Percentiles rank a stretch among this genome's conserved stretches.
Conservation (phyloP, 1,140 invertebrate species). For the Dysdera silvatica region DNA sequence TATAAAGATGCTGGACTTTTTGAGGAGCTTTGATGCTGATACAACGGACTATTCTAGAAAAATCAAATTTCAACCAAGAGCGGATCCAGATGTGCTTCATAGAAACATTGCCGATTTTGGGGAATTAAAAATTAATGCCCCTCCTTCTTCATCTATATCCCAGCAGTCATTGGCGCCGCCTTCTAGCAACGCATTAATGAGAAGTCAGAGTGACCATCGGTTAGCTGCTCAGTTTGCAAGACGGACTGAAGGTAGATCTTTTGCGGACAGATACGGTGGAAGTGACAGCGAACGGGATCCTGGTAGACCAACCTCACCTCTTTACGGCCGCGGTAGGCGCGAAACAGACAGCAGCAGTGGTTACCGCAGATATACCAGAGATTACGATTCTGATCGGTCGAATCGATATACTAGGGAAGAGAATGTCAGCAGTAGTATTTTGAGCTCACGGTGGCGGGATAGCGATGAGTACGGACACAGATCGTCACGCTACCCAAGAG, state of each 20-base stretch:
- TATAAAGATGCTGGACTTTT: slow-evolving; percentile 78
- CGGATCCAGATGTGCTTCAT: slow-evolving; percentile 81
- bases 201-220: slow-evolving; percentile 87
- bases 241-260: slow-evolving; percentile 14
- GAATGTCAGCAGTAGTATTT: slow-evolving; percentile 18
- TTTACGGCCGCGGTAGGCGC: not conserved
- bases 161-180: slow-evolving; percentile 15
- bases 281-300: slow-evolving; percentile 13
- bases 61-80: slow-evolving; percentile 72
- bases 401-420: slow-evolving; percentile 14
- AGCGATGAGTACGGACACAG: slow-evolving; percentile 52
- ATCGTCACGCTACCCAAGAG: slow-evolving; percentile 32
- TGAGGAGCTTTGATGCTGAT: slow-evolving; percentile 87
- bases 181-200: slow-evolving; percentile 55
- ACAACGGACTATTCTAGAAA: slow-evolving; percentile 71
- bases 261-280: slow-evolving; percentile 14
- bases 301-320: slow-evolving; percentile 17
- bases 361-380: slow-evolving; percentile 18
- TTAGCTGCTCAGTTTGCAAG: slow-evolving; percentile 50
- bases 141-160: slow-evolving; percentile 15
- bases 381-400: slow-evolving; percentile 41
- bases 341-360: slow-evolving; percentile 10
- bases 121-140: slow-evolving; percentile 63
- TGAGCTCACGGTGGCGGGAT: slow-evolving; percentile 29
- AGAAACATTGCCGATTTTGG: slow-evolving; percentile 75